Percentiles rank a stretch among this genome's conserved stretches.
phyloP scores from a whole-genome alignment of 2,797 vertebrate genomes.

The Ptychadena robeensis region DNA sequence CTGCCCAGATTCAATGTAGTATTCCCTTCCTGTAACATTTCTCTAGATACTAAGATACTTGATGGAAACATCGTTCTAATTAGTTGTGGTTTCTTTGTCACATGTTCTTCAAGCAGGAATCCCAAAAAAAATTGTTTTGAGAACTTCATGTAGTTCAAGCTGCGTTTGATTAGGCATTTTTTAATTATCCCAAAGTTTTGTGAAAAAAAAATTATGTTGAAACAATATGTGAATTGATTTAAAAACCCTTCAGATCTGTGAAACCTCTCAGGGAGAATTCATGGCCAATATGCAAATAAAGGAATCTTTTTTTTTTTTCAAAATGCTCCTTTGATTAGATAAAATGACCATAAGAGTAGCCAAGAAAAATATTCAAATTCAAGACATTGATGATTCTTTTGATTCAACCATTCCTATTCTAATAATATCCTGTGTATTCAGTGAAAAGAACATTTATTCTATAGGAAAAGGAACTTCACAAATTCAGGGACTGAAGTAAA shows the following conservation, averaged over 20 bases:
- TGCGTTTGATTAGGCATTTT: background rate
- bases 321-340: no score
- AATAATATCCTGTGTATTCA: slow-evolving; percentile 48
- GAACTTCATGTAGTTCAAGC: background rate
- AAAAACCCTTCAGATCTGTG: background rate
- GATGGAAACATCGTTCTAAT: background rate
- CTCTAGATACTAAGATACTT: background rate
- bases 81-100: background rate
- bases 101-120: background rate
- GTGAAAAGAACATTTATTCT: slow-evolving; percentile 60
- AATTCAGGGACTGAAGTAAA: slow-evolving; percentile 56
- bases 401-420: background rate
- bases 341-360: background rate
- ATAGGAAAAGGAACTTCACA: slow-evolving; percentile 57
- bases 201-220: background rate
- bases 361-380: background rate
- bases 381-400: background rate
- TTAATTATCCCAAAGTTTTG: background rate
- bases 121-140: background rate
- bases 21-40: background rate
- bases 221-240: background rate
- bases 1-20: background rate
- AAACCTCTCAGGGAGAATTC: background rate
- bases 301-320: background rate
- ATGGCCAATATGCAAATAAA: background rate